Evolutionary conservation across 2,113 vertebrate species (phyloP), one percentile per base, ranked within the genome.

Genomic region (Seriola rivoliana): DNA sequence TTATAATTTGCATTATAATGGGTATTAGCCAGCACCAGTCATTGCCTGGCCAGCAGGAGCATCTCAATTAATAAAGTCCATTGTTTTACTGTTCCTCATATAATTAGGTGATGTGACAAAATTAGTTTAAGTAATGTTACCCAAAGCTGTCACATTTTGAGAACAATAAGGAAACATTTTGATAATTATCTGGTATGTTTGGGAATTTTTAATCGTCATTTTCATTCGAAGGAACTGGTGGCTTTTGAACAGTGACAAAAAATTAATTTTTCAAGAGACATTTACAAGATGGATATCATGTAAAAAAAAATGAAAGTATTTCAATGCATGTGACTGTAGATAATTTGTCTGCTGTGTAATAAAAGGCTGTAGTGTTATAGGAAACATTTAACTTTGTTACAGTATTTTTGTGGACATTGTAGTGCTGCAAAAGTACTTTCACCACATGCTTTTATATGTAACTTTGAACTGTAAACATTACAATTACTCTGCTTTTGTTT

Each of bases 301-400:
- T 72, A 19, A 72, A 78, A 60, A 78, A 60, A 52, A 19, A 32
- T 32, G 29, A 48, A 66, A 58, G 29, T 69, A 66, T 77, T 87
- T 75, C 52, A 67, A 50, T 48, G 60, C 69, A 82, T 82, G 81
- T 75, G 48, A 71, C 23, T 78, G 63, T 84, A 63, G 32, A 79
- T 71, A 8, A 9, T 48, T 38, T 75, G 46, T 67, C 21, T 83
- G 25, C 40, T 71, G 42, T 89, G 59, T 90, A 72, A 63, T 59
- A 68, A 68, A 72, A 64, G 19, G 50, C 52, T 68, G 75, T 85
- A 74, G 64, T 77, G 23, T 75, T 13, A 74, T 65, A 50, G 54
- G 5, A 77, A 85, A 72, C 60, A 46, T 71, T 58, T 54, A 62
- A 67, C 38, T 65, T 34, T 73, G 57, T 89, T 40, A 19, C 44